These are phyloP conservation scores for Neoascia interrupta DNA, from an alignment of 2,888 invertebrate genomes.

Conservation along the genomic window DNA sequence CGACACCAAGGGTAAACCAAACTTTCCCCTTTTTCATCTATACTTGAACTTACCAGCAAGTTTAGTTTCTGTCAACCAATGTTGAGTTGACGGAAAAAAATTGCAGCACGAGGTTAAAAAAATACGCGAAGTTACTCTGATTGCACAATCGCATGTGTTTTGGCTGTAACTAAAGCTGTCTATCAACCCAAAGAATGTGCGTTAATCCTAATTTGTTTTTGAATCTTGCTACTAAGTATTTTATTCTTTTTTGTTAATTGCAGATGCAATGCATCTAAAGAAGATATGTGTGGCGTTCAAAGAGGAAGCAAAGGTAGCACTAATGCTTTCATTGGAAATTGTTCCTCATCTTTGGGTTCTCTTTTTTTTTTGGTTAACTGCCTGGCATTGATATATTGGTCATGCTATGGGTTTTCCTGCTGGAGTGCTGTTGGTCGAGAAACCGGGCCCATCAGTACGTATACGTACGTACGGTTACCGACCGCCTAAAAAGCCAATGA, in stretches of 20 bases:
- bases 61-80: no score
- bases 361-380: neutral
- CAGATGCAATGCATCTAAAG: slow-evolving; percentile 31
- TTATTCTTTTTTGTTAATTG: slow-evolving; percentile 51
- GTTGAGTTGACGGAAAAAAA: no score
- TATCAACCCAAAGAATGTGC: slow-evolving; percentile 36
- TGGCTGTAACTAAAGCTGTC: slow-evolving; percentile 48
- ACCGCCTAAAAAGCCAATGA: slow-evolving; percentile 46
- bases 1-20: no score
- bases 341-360: neutral
- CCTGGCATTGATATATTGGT: slow-evolving; percentile 69
- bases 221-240: slow-evolving; percentile 22
- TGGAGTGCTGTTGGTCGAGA: slow-evolving; percentile 45
- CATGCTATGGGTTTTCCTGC: slow-evolving; percentile 62
- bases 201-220: slow-evolving; percentile 51
- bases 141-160: slow-evolving; percentile 61
- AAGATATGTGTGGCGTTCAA: neutral
- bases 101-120: no score
- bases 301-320: slow-evolving; percentile 13
- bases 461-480: no score
- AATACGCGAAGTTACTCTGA: no score
- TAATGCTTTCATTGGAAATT: slow-evolving; percentile 57
- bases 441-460: slow-evolving; percentile 1
- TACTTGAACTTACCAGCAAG: no score
- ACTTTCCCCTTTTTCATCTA: no score